Evolutionary conservation across 2,888 invertebrate genomes (phyloP).

Genomic region (Acronicta psi): DNA sequence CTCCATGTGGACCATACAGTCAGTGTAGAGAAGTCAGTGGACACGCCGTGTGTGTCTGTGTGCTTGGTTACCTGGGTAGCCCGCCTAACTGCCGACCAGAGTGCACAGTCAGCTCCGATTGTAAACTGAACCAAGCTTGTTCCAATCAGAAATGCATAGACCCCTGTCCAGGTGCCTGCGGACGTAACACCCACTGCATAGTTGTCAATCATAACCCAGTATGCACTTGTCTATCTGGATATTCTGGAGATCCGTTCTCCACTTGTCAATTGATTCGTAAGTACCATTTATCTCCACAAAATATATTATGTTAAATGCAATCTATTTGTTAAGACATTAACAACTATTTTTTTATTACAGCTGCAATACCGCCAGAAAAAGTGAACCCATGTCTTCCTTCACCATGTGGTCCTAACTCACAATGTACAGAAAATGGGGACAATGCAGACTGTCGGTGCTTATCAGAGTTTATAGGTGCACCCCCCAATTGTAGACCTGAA

Average conservation of each 20-base stretch:
- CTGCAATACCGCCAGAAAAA: slow-evolving; percentile 71
- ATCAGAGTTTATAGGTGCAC: slow-evolving; percentile 89
- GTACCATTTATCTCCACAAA: slow-evolving; percentile 54
- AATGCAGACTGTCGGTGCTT: slow-evolving; percentile 91
- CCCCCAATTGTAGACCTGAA: slow-evolving; percentile 91
- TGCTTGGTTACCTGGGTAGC: slow-evolving; percentile 91
- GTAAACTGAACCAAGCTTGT: slow-evolving; percentile 91
- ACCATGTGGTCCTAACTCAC: slow-evolving; percentile 91
- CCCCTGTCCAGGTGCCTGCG: slow-evolving; percentile 93
- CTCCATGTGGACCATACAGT: slow-evolving; percentile 92
- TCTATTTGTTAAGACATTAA: not conserved
- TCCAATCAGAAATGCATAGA: slow-evolving; percentile 93
- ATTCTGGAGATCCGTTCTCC: slow-evolving; percentile 93
- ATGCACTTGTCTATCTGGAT: slow-evolving; percentile 90
- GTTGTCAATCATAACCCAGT: slow-evolving; percentile 92
- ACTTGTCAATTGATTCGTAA: slow-evolving; percentile 88
- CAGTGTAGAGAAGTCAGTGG: slow-evolving; percentile 91
- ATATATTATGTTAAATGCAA: not conserved
- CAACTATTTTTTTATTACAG: slow-evolving; percentile 63
- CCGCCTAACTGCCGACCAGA: slow-evolving; percentile 94
- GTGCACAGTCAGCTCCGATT: slow-evolving; percentile 93
- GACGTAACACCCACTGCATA: slow-evolving; percentile 88
- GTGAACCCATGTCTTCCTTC: slow-evolving; percentile 90
- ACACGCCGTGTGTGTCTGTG: slow-evolving; percentile 92
- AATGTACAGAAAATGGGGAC: slow-evolving; percentile 89